Base-by-base conservation (phyloP, 1,140 invertebrate genomes). In the Drosophila miranda region DNA sequence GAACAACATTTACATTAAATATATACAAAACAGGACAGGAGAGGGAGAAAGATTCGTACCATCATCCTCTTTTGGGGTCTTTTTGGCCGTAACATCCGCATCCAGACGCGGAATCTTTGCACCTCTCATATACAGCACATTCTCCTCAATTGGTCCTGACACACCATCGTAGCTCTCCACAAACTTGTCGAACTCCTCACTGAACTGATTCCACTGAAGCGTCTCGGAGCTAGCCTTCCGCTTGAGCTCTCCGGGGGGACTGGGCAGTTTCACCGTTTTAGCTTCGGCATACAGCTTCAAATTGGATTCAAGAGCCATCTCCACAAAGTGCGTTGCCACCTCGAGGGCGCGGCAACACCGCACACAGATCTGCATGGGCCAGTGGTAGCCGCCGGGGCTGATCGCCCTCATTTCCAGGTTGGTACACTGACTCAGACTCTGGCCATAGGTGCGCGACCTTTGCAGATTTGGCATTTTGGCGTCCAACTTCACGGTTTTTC, bases 251-350 rank as follows among this genome's bases (percentile, higher is more conserved):
- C 75, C 71, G 2, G 70, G 51, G 8, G 78, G 46, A 34, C 67
- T 48, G 8, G 60, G 63, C n/a, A 63, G 6, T 45, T 78, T 86
- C 0, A 82, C 51, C 1, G 34, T 73, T 6, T 78, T 64, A 0
- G 82, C 69, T 28, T 87, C 83, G 0, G 71, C 60, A 6, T 83
- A 67, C 0, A 87, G 54, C 21, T 82, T 83, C 6, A 66, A 67
- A 72, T 82, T 71, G 21, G 82, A 87, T 2, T 87, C 83, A 4
- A 88, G 13, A 2, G 82, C 75, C 19, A 87, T 49, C 41, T 87
- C 83, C 3, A 89, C 75, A 46, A 89, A 89, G 28, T 89, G 86
- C 81, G 81, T 87, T 4, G 87, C 54, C 30, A 89, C 87, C 49
- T 89, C 78, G 0, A 89, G 42, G 3, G 86, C 86, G 23, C 86